phyloP scores from a whole-genome alignment of 1,140 invertebrate genomes.

The Antheraea mylitta region DNA sequence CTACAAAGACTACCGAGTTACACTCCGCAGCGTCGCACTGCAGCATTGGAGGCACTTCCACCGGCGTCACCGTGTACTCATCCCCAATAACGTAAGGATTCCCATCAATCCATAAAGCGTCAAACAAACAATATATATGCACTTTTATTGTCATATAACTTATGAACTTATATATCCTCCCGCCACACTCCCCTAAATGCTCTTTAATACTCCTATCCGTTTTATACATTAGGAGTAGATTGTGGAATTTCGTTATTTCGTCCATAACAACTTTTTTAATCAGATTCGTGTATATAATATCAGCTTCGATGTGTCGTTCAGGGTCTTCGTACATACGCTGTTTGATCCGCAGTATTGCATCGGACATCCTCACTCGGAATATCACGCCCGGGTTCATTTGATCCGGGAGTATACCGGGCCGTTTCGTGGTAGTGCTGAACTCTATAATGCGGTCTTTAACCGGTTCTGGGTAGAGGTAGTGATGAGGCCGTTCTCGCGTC shows the following conservation, averaged over 20 bases:
- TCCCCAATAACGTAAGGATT: conserved; percentile 72
- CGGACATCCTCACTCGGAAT: conserved; percentile 66
- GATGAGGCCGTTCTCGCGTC: conserved; percentile 56
- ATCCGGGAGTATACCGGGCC: conserved; percentile 60
- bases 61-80: conserved; percentile 65
- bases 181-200: conserved; percentile 67
- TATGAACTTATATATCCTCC: conserved; percentile 69
- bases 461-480: conserved; percentile 67
- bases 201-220: conserved; percentile 69
- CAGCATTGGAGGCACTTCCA: conserved; percentile 62
- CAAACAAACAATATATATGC: conserved; percentile 68
- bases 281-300: conserved; percentile 69
- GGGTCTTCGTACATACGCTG: conserved; percentile 73
- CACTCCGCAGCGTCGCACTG: conserved; percentile 69
- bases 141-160: conserved; percentile 72
- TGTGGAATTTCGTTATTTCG: conserved; percentile 73
- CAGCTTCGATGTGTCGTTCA: conserved; percentile 64
- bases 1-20: conserved; percentile 65
- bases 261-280: conserved; percentile 71
- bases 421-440: conserved; percentile 54
- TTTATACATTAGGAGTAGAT: conserved; percentile 65
- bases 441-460: conserved; percentile 61
- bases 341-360: conserved; percentile 65
- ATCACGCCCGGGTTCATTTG: conserved; percentile 70
- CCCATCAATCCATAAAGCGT: conserved; percentile 68